phyloP scores from a whole-genome alignment of 1,140 invertebrate species.

The Scylla paramamosain region DNA sequence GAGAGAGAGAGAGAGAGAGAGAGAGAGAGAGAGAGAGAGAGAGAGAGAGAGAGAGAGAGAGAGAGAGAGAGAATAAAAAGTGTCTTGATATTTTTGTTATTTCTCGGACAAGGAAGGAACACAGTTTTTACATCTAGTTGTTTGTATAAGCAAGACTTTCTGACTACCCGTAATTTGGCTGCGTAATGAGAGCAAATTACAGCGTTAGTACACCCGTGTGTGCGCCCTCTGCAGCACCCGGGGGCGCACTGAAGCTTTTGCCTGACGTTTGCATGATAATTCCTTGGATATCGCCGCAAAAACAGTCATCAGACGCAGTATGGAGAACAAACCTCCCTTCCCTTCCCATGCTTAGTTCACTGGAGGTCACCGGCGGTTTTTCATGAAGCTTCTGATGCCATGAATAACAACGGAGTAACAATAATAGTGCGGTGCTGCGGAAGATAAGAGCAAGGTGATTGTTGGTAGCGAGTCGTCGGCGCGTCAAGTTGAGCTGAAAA shows the following conservation, averaged over 20 bases:
- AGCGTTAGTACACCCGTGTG: neutral
- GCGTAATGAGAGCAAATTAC: neutral
- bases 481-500: neutral
- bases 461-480: neutral
- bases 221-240: neutral
- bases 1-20: no score
- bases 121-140: neutral
- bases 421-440: neutral
- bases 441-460: neutral
- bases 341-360: neutral
- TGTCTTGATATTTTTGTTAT: neutral
- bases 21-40: no score
- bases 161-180: neutral
- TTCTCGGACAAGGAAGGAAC: neutral
- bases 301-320: neutral
- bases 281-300: neutral
- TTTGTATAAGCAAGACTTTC: slow-evolving; percentile 13
- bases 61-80: neutral
- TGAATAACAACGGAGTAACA: neutral
- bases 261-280: neutral
- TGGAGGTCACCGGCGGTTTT: neutral
- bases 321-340: neutral
- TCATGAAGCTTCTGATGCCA: neutral
- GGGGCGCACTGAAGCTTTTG: neutral
- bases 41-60: neutral